phyloP scores from a whole-genome alignment of 2,797 vertebrate genomes.

The Enoplosus armatus region DNA sequence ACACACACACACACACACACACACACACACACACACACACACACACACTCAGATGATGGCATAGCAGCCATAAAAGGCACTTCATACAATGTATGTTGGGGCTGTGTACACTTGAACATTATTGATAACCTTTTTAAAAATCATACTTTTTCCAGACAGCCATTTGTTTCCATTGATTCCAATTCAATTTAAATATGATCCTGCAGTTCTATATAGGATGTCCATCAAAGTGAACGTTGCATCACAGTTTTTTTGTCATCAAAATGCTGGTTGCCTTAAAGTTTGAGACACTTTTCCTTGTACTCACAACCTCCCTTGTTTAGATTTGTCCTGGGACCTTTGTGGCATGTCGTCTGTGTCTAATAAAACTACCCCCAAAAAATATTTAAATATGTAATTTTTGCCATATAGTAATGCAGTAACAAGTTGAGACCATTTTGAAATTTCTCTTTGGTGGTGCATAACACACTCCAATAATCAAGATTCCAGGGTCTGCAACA shows the following conservation, averaged over 20 bases:
- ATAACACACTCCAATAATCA: background rate
- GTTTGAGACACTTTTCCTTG: background rate
- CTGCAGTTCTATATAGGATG: too few species aligned
- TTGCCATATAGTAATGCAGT: background rate
- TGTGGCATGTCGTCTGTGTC: background rate
- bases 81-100: too few species aligned
- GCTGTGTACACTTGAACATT: too few species aligned
- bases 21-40: background rate
- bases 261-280: background rate
- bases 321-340: background rate
- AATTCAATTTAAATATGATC: too few species aligned
- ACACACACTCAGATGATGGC: too few species aligned
- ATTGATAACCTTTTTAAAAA: too few species aligned
- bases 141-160: background rate
- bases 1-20: too few species aligned
- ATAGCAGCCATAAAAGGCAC: too few species aligned
- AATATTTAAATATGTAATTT: background rate
- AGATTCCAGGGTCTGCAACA: too few species aligned
- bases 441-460: too few species aligned
- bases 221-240: too few species aligned
- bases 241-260: too few species aligned
- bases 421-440: background rate
- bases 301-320: background rate
- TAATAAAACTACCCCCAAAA: conserved; percentile 6
- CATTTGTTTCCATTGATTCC: background rate